phyloP scores from a whole-genome alignment of 2,797 vertebrate species.

The Leuciscus waleckii region DNA sequence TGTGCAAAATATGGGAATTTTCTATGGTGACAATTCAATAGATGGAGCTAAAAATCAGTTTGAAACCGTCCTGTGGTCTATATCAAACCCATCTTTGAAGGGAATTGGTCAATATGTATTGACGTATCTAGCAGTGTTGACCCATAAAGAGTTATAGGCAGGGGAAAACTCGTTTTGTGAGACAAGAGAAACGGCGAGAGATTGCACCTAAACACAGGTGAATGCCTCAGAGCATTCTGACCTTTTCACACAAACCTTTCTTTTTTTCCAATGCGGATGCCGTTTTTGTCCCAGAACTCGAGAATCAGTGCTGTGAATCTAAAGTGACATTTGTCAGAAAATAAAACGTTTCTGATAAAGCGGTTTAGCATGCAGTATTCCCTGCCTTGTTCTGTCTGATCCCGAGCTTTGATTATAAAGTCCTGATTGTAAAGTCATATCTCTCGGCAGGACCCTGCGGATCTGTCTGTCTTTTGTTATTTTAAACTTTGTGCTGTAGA shows the following conservation, averaged over 20 bases:
- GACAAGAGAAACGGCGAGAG: background rate
- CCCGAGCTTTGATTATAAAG: conserved; percentile 32
- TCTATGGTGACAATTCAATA: background rate
- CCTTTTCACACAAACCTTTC: background rate
- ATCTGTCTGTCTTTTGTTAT: conserved; percentile 7
- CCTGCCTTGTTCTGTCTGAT: background rate
- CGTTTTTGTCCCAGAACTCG: background rate
- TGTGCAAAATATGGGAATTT: background rate
- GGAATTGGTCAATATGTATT: background rate
- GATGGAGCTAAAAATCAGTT: conserved; percentile 1
- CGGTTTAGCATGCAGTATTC: background rate
- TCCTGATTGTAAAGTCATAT: conserved; percentile 23
- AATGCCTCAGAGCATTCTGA: background rate
- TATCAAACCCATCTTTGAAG: background rate
- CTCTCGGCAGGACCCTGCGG: background rate
- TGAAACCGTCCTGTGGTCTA: background rate
- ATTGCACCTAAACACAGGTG: conserved; percentile 1
- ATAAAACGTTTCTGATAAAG: background rate
- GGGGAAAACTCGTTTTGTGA: conserved; percentile 8
- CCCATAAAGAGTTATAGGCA: background rate
- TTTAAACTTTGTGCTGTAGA: conserved; percentile 26
- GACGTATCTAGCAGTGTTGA: background rate
- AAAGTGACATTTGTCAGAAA: background rate
- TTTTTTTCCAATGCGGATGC: background rate
- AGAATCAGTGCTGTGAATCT: background rate